phyloP scores from a whole-genome alignment of 1,140 invertebrate genomes.

The Drosophila repleta region DNA sequence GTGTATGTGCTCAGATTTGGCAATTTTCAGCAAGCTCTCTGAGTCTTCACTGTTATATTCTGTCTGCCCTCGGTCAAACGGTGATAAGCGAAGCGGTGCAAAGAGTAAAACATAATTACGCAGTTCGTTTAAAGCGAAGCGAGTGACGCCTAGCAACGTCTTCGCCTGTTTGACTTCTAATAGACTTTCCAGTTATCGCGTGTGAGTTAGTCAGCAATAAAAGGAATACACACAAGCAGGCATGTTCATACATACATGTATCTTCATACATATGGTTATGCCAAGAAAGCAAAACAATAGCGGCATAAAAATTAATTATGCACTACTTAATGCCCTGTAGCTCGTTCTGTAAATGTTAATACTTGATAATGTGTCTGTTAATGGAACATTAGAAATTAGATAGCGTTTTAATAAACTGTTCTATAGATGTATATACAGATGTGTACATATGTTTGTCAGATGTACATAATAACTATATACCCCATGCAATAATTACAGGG shows the following conservation, averaged over 20 bases:
- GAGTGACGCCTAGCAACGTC: slow-evolving; percentile 62
- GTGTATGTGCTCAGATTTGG: neutral
- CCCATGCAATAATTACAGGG: neutral
- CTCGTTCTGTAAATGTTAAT: neutral
- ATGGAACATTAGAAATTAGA: too few relatives aligned
- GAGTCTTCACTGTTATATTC: slow-evolving; percentile 21
- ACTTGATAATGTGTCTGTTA: too few relatives aligned
- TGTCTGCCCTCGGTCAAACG: slow-evolving; percentile 30
- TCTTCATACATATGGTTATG: too few relatives aligned
- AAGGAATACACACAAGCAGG: neutral
- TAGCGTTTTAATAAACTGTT: too few relatives aligned
- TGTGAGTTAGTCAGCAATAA: neutral
- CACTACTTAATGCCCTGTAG: neutral
- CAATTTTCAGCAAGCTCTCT: slow-evolving; percentile 5
- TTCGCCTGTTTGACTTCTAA: neutral
- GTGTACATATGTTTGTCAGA: too few relatives aligned
- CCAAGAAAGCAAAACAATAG: neutral
- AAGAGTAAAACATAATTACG: slow-evolving; percentile 61
- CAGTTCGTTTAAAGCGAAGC: slow-evolving; percentile 39
- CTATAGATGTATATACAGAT: too few relatives aligned
- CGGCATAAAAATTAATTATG: neutral
- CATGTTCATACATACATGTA: neutral
- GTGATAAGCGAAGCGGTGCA: slow-evolving; percentile 53
- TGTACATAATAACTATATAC: neutral
- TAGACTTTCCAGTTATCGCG: slow-evolving; percentile 9